phyloP scores from a whole-genome alignment of 2,797 vertebrate species.

The Sandelia bainsii region DNA sequence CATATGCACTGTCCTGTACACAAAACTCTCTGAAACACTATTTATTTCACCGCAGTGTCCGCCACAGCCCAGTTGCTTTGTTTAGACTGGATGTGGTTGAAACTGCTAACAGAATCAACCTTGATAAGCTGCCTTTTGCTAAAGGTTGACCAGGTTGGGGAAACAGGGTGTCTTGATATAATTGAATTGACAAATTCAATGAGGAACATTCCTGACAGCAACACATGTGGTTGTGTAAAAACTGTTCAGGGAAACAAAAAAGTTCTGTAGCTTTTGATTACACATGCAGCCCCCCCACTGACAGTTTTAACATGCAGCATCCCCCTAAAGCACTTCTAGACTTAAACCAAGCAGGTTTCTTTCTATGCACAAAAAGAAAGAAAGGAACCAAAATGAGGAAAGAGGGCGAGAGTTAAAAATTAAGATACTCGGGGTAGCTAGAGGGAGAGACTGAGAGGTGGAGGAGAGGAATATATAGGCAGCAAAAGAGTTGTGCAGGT shows the following conservation, averaged over 20 bases:
- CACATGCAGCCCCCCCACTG: conserved; percentile 26
- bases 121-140: conserved; percentile 65
- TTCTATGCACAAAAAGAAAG: conserved; percentile 12
- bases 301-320: conserved; percentile 63
- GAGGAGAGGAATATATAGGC: conserved; percentile 17
- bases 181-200: conserved; percentile 64
- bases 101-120: conserved; percentile 62
- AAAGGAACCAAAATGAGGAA: conserved; percentile 12
- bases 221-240: conserved; percentile 47
- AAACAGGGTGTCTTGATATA: conserved; percentile 59
- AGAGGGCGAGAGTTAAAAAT: conserved; percentile 35
- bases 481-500: conserved; percentile 49
- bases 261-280: conserved; percentile 61
- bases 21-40: conserved; percentile 57
- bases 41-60: conserved; percentile 62
- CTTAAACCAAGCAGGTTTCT: conserved; percentile 50
- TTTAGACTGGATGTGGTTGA: conserved; percentile 73
- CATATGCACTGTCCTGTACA: conserved; percentile 21
- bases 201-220: conserved; percentile 60
- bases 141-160: conserved; percentile 58
- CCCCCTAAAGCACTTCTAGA: conserved; percentile 47
- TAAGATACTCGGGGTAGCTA: neutral
- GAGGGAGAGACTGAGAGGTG: conserved; percentile 7
- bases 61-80: conserved; percentile 62
- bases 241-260: conserved; percentile 41